Conservation (phyloP, 2,888 invertebrate species). For the Argyresthia albistria region DNA sequence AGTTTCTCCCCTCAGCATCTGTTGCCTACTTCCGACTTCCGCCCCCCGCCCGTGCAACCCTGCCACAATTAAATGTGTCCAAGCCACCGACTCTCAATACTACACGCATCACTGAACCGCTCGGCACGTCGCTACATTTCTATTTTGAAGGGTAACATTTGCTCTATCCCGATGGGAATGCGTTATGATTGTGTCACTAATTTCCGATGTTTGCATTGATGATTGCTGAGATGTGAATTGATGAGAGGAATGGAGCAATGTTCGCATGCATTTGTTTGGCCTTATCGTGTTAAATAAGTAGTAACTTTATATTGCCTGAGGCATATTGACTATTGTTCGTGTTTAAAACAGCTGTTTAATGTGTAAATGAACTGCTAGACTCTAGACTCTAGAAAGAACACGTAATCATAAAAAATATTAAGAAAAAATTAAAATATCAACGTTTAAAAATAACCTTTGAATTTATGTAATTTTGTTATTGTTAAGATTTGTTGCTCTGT, state of each 20-base stretch:
- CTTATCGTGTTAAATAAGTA: no score
- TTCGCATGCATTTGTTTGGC: no score
- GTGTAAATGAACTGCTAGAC: no score
- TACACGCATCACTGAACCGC: constrained; percentile 32
- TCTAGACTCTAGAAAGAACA: no score
- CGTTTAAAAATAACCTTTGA: no score
- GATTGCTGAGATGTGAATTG: not conserved
- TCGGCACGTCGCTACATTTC: not conserved
- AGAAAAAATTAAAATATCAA: no score
- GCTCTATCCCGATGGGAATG: constrained; percentile 12
- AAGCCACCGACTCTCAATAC: constrained; percentile 46
- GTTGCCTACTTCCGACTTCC: constrained; percentile 12
- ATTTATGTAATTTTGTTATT: no score
- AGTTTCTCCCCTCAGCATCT: constrained; percentile 13
- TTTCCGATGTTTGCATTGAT: not conserved
- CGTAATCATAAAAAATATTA: no score
- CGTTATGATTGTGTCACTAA: constrained; percentile 2
- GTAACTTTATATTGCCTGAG: no score
- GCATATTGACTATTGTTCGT: no score
- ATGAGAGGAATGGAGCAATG: not conserved
- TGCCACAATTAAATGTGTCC: constrained; percentile 64
- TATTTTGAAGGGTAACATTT: constrained; percentile 2
- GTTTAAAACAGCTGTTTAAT: no score
- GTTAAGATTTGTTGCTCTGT: no score
- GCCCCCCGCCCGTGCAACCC: constrained; percentile 5